Base-by-base conservation (phyloP, 2,113 vertebrate genomes). In the Coturnix japonica region DNA sequence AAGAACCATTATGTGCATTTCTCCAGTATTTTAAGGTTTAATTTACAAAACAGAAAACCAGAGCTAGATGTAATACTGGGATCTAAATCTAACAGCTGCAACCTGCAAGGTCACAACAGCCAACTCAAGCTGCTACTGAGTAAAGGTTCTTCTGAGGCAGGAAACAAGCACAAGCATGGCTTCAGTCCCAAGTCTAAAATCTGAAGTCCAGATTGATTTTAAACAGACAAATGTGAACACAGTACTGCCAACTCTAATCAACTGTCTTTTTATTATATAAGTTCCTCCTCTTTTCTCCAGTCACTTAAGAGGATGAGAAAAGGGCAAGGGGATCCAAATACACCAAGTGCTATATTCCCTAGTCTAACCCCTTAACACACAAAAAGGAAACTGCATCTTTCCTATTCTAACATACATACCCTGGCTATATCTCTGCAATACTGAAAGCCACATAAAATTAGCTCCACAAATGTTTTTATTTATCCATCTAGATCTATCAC, bases 231-330 rank as follows among this genome's bases (percentile, higher is more conserved):
- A 23, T 3, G n/a, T 18, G 14, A 46, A 18, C 4, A 12, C 25
- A 67, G 35, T 30, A 23, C 22, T 79, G 26, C 41, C n/a, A 39
- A 60, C 7, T 54, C 28, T 18, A 1, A 19, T 28, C 59, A 47
- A 7, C 0, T 51, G 3, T 22, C 4, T 8, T 72, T 69, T 19
- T 41, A 31, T 61, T 39, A 13, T 1, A 49, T 3, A 26, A 3
- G 2, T 84, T 92, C 67, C 13, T 71, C 22, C 41, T 85, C 51
- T 64, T 20, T 12, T 60, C 30, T 53, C 30, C n/a, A 64, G 6
- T 15, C n/a, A 30, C 41, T 19, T 1, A 1, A 44, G 12, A 43
- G 23, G 9, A 74, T n/a, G 28, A 81, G 14, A 86, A 46, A 7
- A 5, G 0, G 4, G 25, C 26, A 26, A 43, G 28, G 47, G 13